phyloP scores from a whole-genome alignment of 2,797 vertebrate genomes.

The Lemur catta region DNA sequence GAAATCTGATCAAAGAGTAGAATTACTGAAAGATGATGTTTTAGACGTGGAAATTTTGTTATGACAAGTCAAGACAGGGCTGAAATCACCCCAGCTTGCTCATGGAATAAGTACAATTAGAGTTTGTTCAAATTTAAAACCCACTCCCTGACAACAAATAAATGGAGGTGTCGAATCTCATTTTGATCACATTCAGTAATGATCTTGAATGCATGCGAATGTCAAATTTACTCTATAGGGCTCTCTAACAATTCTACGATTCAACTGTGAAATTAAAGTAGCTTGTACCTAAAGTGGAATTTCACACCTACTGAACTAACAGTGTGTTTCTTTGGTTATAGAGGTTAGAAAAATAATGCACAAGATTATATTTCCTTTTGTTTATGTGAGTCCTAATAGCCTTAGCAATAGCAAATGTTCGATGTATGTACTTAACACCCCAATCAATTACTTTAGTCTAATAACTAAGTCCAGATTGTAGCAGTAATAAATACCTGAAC shows the following conservation, averaged over 20 bases:
- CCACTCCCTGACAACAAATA: conserved; percentile 81
- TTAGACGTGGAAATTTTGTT: conserved; percentile 73
- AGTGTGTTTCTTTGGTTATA: conserved; percentile 61
- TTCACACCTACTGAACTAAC: conserved; percentile 82
- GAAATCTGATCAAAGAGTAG: conserved; percentile 74
- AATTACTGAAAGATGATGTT: conserved; percentile 59
- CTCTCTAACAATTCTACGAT: conserved; percentile 76
- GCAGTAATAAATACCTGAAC: background rate
- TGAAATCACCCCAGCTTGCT: conserved; percentile 74
- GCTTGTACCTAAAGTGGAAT: conserved; percentile 81
- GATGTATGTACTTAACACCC: conserved; percentile 21
- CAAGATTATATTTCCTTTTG: conserved; percentile 46
- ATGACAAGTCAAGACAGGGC: conserved; percentile 65
- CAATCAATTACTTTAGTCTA: background rate
- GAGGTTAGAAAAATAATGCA: conserved; percentile 39
- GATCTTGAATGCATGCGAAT: conserved; percentile 85
- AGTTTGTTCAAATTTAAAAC: conserved; percentile 77
- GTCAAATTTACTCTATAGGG: conserved; percentile 79
- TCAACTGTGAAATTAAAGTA: conserved; percentile 86
- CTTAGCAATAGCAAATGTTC: background rate
- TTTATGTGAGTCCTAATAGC: conserved; percentile 51
- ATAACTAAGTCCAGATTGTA: background rate
- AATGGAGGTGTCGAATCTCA: conserved; percentile 80
- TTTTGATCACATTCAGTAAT: conserved; percentile 82
- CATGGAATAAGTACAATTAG: conserved; percentile 75